These are phyloP conservation scores for Antitype chi DNA, from an alignment of 2,888 invertebrate species.

Conservation along the genomic window DNA sequence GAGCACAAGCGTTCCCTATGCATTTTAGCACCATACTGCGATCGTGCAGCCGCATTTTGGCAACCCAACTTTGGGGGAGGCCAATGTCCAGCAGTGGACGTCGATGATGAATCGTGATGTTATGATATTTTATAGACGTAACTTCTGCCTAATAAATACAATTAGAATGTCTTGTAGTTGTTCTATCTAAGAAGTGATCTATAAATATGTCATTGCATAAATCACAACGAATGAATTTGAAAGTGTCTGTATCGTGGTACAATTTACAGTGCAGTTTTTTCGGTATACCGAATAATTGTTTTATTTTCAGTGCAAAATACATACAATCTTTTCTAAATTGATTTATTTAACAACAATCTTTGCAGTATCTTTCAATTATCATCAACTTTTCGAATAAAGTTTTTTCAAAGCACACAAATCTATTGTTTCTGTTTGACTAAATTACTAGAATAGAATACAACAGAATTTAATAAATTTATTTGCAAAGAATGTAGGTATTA, in stretches of 20 bases:
- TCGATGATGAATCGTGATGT: too few relatives aligned
- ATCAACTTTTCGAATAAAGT: background rate
- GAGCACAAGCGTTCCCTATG: too few relatives aligned
- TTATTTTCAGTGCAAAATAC: background rate
- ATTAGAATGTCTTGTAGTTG: background rate
- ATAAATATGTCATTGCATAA: background rate
- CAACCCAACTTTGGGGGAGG: too few relatives aligned
- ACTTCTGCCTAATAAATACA: too few relatives aligned
- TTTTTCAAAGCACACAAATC: background rate
- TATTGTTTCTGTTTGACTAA: background rate
- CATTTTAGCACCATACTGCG: too few relatives aligned
- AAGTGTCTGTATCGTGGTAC: background rate
- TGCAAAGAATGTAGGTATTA: too few relatives aligned
- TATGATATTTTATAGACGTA: background rate
- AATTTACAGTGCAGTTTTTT: background rate
- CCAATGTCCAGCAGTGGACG: too few relatives aligned
- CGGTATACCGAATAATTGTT: background rate
- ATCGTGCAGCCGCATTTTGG: too few relatives aligned
- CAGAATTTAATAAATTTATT: too few relatives aligned
- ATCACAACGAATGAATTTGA: slow-evolving; percentile 12
- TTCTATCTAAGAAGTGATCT: background rate
- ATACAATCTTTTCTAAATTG: background rate
- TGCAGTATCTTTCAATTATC: background rate
- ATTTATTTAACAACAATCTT: background rate
- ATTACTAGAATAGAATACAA: too few relatives aligned